phyloP scores from a whole-genome alignment of 2,888 invertebrate genomes.

The Shargacucullia verbasci region DNA sequence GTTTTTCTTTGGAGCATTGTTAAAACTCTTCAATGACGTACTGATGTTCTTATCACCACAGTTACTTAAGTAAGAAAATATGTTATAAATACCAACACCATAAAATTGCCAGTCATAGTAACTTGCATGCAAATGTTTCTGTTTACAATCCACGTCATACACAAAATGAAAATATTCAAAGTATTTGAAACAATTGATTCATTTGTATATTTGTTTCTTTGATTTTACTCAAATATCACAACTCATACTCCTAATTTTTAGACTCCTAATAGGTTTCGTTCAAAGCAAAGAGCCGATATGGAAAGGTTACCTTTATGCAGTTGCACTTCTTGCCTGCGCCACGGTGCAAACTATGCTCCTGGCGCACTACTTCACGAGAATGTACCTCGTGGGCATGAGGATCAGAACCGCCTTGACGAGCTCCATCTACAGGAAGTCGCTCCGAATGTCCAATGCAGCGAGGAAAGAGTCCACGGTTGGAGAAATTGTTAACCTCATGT shows the following conservation, averaged over 20 bases:
- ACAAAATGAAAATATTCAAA: background rate
- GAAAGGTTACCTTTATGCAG: constrained; percentile 96
- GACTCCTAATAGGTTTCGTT: constrained; percentile 93
- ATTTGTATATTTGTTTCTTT: background rate
- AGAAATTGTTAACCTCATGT: constrained; percentile 97
- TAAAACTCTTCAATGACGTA: constrained; percentile 95
- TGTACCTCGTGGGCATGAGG: constrained; percentile 97
- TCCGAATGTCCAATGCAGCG: constrained; percentile 93
- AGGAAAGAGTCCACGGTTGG: constrained; percentile 96
- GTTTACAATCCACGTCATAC: background rate
- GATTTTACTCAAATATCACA: constrained; percentile 1
- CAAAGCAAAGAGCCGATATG: constrained; percentile 90
- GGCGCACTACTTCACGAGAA: constrained; percentile 97
- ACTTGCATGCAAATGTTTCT: background rate
- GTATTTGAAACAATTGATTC: background rate
- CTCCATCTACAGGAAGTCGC: constrained; percentile 96
- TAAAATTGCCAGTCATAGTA: constrained; percentile 25
- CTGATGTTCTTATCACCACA: constrained; percentile 97
- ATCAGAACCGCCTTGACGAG: constrained; percentile 96
- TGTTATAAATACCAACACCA: background rate
- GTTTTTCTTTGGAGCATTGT: constrained; percentile 94
- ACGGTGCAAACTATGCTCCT: constrained; percentile 94
- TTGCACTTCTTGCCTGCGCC: constrained; percentile 92
- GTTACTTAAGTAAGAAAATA: constrained; percentile 92
- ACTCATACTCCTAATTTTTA: constrained; percentile 70